phyloP scores from a whole-genome alignment of 2,797 vertebrate genomes.

The Falco novaeseelandiae region DNA sequence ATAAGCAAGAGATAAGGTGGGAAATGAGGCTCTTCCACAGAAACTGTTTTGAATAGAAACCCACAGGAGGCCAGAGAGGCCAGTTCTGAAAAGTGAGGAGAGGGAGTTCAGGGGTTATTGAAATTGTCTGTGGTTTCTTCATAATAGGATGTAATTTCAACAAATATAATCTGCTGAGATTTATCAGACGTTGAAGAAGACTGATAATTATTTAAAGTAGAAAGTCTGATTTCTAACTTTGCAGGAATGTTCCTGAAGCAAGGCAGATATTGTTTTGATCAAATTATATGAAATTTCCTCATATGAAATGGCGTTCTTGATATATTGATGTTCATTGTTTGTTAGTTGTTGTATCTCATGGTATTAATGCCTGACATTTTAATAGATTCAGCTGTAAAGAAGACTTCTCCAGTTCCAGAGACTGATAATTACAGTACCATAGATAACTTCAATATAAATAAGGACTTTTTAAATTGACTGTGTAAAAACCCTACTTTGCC shows the following conservation, averaged over 20 bases:
- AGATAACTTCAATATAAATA: neutral
- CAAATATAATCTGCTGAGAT: neutral
- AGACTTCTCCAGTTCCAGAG: neutral
- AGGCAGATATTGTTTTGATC: neutral
- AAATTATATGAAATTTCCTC: neutral
- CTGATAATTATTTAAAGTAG: neutral
- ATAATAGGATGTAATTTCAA: neutral
- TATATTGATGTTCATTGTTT: neutral
- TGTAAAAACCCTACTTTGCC: neutral
- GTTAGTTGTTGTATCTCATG: neutral
- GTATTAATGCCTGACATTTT: neutral
- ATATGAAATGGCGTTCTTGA: neutral
- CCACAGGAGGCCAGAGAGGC: neutral
- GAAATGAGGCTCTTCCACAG: neutral
- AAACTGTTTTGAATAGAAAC: neutral
- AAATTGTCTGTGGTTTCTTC: neutral
- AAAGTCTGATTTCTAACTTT: neutral
- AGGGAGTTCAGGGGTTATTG: neutral
- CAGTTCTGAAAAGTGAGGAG: neutral
- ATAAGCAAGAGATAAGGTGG: neutral
- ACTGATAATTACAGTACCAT: neutral
- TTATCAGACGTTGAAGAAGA: neutral
- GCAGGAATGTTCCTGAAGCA: neutral
- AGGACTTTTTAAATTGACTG: neutral
- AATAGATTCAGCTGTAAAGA: neutral